Base-by-base conservation (phyloP, 1,140 invertebrate genomes). In the Apis laboriosa region DNA sequence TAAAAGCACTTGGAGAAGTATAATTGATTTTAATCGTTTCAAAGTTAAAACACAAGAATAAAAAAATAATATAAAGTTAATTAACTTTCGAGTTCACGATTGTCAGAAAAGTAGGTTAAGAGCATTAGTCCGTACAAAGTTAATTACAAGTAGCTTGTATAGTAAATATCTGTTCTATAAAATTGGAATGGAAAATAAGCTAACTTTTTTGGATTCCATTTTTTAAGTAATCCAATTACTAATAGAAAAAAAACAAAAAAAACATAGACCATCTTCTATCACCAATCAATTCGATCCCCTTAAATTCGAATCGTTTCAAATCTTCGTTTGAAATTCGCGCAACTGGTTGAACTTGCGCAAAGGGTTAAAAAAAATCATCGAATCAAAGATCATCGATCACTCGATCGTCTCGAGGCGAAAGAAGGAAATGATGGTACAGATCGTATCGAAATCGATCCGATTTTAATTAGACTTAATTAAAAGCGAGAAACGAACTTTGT, bases 381-480 rank as follows among this genome's bases (percentile, higher is more conserved):
- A 34, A 34, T 1, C 64, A 51, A 76, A 81, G 73, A 67, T 76
- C 21, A 34, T 34, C 7, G 19, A 21, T 76, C 56, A 28, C 9
- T 64, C 43, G 5, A 19, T 21, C n/a, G 34, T 77, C 58, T 12
- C 34, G 34, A 43, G 28, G 9, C 0, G 1, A 58, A 58, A 60
- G 64, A 61, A 77, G 24, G 28, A 67, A 60, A 53, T 28, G 12
- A 12, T 67, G 13, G 3, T 11, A 9, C 17, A 5, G 4, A 1
- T 11, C 28, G 63, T 28, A 51, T 34, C 43, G 73, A 77, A 76
- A 82, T 77, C 74, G 64, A 82, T 13, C 68, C 24, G 24, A 15
- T 55, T 77, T 68, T 70, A 82, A 82, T 82, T 82, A 77, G 74
- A 68, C 64, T 82, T 82, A 77, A 82, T 82, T 70, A 61, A 82